Evolutionary conservation across 2,888 invertebrate species (phyloP).

Genomic region (Drosophila anceps): DNA sequence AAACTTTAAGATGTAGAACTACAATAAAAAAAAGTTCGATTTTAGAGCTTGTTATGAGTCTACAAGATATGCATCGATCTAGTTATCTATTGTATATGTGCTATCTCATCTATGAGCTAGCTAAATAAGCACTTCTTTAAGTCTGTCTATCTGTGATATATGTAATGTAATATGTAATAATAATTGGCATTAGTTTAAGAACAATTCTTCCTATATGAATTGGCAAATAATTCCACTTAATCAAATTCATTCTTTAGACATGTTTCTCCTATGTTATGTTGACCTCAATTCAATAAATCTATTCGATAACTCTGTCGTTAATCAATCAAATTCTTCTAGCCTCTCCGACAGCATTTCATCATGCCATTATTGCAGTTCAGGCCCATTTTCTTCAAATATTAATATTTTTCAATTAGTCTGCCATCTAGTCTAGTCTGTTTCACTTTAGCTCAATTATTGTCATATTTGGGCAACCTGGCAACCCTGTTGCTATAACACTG

Average conservation of each 20-base stretch:
- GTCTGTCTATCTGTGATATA: too few relatives aligned
- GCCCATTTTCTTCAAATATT: neutral
- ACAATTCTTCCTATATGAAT: too few relatives aligned
- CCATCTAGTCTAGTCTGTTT: neutral
- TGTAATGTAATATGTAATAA: too few relatives aligned
- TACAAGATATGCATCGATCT: neutral
- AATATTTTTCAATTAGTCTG: neutral
- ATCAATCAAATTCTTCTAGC: neutral
- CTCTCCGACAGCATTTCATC: neutral
- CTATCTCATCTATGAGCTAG: too few relatives aligned
- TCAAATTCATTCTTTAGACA: too few relatives aligned
- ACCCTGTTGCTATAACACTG: constrained; percentile 10
- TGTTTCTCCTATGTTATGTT: too few relatives aligned
- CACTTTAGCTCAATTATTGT: neutral
- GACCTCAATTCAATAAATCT: too few relatives aligned
- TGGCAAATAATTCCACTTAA: too few relatives aligned
- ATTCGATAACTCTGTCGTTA: too few relatives aligned
- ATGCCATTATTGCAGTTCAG: neutral
- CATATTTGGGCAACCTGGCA: constrained; percentile 22
- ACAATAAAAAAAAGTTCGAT: neutral
- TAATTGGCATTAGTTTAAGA: too few relatives aligned
- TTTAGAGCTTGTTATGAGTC: neutral
- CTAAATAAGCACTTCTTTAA: too few relatives aligned
- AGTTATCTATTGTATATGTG: neutral
- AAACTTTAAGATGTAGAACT: neutral